Percentiles rank a stretch among this genome's conserved stretches.
Conservation (phyloP, 2,113 vertebrate species). For the Egretta garzetta region DNA sequence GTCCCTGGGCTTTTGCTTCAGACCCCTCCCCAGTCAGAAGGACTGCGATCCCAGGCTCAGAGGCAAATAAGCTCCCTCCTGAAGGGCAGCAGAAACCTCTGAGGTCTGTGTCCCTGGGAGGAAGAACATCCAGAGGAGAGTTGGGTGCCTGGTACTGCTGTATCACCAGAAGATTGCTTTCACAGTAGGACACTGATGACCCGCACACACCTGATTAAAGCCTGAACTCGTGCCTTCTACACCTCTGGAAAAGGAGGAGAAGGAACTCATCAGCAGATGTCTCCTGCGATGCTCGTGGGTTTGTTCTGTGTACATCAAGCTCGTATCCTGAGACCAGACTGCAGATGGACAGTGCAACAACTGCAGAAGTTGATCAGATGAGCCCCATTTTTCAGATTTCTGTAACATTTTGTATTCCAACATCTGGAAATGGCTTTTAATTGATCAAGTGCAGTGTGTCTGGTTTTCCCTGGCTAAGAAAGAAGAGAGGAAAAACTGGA, state of each 20-base stretch:
- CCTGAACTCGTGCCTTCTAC: background rate
- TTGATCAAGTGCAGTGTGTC: background rate
- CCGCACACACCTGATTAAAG: background rate
- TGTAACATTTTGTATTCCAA: background rate
- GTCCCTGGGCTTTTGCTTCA: background rate
- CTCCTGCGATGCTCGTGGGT: rapidly evolving
- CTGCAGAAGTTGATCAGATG: background rate
- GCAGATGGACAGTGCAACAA: background rate
- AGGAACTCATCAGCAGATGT: background rate
- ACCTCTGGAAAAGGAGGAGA: background rate
- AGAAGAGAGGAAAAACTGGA: background rate
- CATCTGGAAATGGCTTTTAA: background rate
- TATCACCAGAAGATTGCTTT: background rate
- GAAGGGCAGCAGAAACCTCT: background rate
- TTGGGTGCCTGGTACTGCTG: background rate
- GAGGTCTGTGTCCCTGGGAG: background rate
- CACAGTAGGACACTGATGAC: background rate
- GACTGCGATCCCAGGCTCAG: background rate
- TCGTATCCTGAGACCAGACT: background rate
- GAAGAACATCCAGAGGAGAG: background rate
- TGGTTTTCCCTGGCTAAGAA: background rate
- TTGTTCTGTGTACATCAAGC: background rate
- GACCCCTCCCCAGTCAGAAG: background rate
- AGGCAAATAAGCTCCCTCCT: background rate
- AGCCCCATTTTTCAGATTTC: background rate